A percentile compares a stretch with the other conserved stretches of the same genome.
Evolutionary conservation across 2,888 invertebrate species (phyloP).

Genomic region (Heliconius ismenius): DNA sequence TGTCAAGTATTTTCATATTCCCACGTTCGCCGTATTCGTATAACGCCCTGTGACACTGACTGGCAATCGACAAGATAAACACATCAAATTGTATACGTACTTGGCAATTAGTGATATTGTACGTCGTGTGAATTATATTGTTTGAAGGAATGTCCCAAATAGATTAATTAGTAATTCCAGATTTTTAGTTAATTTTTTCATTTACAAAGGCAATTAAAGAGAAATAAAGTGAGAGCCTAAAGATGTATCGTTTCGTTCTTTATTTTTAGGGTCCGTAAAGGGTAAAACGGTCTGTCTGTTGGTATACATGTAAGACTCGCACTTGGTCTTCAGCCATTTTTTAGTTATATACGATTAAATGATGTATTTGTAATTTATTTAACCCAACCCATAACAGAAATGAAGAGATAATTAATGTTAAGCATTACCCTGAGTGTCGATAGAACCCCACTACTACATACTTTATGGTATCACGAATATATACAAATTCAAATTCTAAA

Average conservation of each 20-base stretch:
- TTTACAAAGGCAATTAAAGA: too few relatives aligned
- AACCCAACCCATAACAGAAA: too few relatives aligned
- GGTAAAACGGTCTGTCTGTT: too few relatives aligned
- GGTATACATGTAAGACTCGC: too few relatives aligned
- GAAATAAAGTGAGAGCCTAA: not conserved
- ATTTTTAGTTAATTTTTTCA: not conserved
- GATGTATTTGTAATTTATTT: too few relatives aligned
- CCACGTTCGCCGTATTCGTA: slow-evolving; percentile 35
- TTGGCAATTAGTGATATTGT: slow-evolving; percentile 31
- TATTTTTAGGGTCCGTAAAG: not conserved
- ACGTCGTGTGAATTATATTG: slow-evolving; percentile 38
- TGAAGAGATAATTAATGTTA: too few relatives aligned
- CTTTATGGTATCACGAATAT: too few relatives aligned
- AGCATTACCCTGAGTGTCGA: too few relatives aligned
- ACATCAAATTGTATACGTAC: slow-evolving; percentile 31
- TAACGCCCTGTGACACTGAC: slow-evolving; percentile 41
- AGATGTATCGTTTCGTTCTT: not conserved
- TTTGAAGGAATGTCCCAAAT: slow-evolving; percentile 17
- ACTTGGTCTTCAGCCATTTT: too few relatives aligned
- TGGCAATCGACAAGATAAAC: slow-evolving; percentile 40
- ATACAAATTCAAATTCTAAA: too few relatives aligned
- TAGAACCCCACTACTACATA: too few relatives aligned
- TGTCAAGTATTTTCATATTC: slow-evolving; percentile 45
- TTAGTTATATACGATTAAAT: too few relatives aligned
- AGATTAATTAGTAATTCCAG: not conserved